phyloP scores from a whole-genome alignment of 2,888 invertebrate species.

The Sicus ferrugineus region DNA sequence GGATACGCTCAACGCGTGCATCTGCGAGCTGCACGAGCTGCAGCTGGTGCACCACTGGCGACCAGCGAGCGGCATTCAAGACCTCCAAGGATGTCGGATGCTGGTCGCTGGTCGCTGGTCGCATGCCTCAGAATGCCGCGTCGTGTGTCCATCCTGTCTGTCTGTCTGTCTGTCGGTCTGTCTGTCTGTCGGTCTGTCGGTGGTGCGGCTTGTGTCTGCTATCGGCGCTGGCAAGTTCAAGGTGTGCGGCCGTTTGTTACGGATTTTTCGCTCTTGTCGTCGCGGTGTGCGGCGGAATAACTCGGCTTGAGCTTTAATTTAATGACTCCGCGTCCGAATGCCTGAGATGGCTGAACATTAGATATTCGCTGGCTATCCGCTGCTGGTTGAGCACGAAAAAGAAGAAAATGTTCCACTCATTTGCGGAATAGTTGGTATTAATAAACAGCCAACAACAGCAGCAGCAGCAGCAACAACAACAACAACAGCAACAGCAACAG shows the following conservation, averaged over 20 bases:
- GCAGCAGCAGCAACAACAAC: not conserved
- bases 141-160: not conserved
- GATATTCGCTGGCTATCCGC: constrained; percentile 42
- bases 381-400: too few species aligned
- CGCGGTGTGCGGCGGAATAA: not conserved
- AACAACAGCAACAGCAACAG: too few species aligned
- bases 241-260: constrained; percentile 35
- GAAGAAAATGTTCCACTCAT: not conserved
- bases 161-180: constrained; percentile 7
- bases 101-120: not conserved
- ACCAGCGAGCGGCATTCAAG: not conserved
- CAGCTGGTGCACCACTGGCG: not conserved
- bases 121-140: not conserved
- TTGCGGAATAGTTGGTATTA: not conserved
- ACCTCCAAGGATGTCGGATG: constrained; percentile 11
- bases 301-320: constrained; percentile 24
- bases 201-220: not conserved
- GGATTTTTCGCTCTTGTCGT: not conserved
- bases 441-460: too few species aligned
- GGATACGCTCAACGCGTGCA: not conserved
- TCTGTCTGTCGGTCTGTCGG: constrained; percentile 15
- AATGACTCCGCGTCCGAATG: constrained; percentile 40
- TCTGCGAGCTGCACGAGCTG: not conserved
- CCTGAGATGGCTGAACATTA: constrained; percentile 42
- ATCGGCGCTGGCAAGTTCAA: constrained; percentile 38